Conservation (phyloP, 2,888 invertebrate genomes). For the Romanomermis culicivorax region DNA sequence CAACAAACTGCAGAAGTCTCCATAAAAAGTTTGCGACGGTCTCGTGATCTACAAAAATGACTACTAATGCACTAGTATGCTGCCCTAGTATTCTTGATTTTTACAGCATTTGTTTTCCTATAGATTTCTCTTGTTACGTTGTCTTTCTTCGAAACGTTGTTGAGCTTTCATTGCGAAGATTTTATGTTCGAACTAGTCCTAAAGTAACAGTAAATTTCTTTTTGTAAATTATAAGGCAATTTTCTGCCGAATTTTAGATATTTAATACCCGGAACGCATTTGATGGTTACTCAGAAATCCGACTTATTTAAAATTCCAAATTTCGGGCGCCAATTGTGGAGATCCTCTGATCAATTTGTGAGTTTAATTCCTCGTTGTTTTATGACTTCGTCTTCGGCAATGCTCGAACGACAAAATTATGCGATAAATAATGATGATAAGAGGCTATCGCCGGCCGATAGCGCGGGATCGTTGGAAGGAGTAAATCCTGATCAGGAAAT, state of each 20-base stretch:
- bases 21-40: too few species aligned
- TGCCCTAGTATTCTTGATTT: too few species aligned
- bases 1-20: too few species aligned
- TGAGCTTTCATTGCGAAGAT: conserved; percentile 82
- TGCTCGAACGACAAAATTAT: too few species aligned
- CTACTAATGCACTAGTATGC: too few species aligned
- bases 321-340: conserved; percentile 47
- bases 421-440: not conserved
- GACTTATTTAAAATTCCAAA: conserved; percentile 31
- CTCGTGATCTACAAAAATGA: too few species aligned
- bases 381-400: not conserved
- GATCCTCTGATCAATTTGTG: conserved; percentile 51
- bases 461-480: not conserved
- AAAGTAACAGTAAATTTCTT: too few species aligned
- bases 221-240: too few species aligned
- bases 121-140: conserved; percentile 58
- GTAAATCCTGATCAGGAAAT: too few species aligned
- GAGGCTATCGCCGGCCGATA: not conserved
- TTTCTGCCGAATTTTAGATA: too few species aligned
- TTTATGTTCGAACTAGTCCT: conserved; percentile 73
- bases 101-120: conserved; percentile 11
- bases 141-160: conserved; percentile 65
- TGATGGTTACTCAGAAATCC: conserved; percentile 62
- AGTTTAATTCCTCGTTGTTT: conserved; percentile 44
- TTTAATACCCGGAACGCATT: conserved; percentile 54